Percentiles rank a stretch among this genome's conserved stretches.
Evolutionary conservation across 2,797 vertebrate genomes (phyloP).

Genomic region (Chrysolophus pictus): DNA sequence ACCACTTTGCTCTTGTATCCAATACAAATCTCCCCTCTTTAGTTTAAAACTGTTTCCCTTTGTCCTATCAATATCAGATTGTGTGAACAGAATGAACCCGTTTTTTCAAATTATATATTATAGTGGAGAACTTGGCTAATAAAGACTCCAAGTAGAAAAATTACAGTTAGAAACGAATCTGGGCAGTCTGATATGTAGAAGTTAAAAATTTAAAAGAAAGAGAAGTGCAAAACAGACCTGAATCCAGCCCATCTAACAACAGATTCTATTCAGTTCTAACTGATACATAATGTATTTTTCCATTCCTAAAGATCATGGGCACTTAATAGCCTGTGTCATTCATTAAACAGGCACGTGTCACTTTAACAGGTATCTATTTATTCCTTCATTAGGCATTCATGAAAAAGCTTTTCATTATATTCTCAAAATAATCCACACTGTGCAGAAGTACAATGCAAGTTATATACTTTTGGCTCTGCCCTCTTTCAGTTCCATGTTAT

Average conservation of each 20-base stretch:
- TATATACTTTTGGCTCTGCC: background rate
- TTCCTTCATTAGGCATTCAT: slow-evolving; percentile 12
- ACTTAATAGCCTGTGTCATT: background rate
- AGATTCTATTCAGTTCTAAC: background rate
- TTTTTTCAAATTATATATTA: background rate
- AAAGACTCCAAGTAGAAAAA: background rate
- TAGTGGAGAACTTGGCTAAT: background rate
- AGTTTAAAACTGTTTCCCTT: no score
- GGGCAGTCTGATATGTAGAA: background rate
- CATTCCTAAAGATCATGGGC: background rate
- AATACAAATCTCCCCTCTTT: no score
- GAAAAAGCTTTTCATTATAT: slow-evolving; percentile 7
- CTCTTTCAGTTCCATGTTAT: background rate
- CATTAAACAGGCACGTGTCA: background rate
- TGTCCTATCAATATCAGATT: no score
- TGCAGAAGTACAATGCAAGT: background rate
- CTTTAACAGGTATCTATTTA: slow-evolving; percentile 1
- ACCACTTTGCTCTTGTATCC: no score
- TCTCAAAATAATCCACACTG: background rate
- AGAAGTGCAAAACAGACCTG: background rate
- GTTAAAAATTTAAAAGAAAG: background rate
- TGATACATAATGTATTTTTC: background rate
- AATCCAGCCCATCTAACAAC: background rate
- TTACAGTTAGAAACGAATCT: background rate
- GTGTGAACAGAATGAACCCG: background rate